These are phyloP conservation scores for Phasia obesa DNA, from an alignment of 2,888 invertebrate species.

Conservation along the genomic window DNA sequence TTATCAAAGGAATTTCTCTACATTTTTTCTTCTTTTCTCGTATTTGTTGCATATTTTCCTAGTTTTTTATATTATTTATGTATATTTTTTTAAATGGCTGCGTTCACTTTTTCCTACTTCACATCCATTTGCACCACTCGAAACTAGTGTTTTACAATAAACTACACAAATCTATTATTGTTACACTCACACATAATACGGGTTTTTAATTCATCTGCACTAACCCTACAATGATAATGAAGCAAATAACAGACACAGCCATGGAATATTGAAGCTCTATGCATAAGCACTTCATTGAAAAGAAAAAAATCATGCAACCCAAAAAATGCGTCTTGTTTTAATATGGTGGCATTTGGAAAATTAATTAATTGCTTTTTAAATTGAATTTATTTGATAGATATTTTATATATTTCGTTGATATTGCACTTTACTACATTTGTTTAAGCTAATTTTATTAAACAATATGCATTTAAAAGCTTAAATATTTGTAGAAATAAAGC, in stretches of 20 bases:
- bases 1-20: conserved; percentile 66
- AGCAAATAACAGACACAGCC: conserved; percentile 38
- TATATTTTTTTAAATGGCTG: conserved; percentile 45
- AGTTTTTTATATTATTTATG: conserved; percentile 29
- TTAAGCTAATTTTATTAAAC: conserved; percentile 61
- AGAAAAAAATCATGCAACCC: conserved; percentile 64
- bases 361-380: conserved; percentile 16
- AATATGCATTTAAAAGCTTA: conserved; percentile 71
- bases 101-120: conserved; percentile 61
- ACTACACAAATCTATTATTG: conserved; percentile 57
- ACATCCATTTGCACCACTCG: conserved; percentile 61
- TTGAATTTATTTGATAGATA: conserved; percentile 23
- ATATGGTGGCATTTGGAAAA: conserved; percentile 38
- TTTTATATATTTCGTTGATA: conserved; percentile 37
- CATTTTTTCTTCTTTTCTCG: conserved; percentile 55
- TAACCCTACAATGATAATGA: conserved; percentile 50
- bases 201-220: conserved; percentile 69
- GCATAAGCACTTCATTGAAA: conserved; percentile 51
- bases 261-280: conserved; percentile 40
- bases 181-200: conserved; percentile 46
- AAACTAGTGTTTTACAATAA: conserved; percentile 54
- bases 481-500: conserved; percentile 67
- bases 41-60: conserved; percentile 61
- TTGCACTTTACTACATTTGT: conserved; percentile 63
- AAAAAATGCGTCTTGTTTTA: conserved; percentile 64